phyloP scores from a whole-genome alignment of 2,888 invertebrate genomes.

The Luperina testacea region DNA sequence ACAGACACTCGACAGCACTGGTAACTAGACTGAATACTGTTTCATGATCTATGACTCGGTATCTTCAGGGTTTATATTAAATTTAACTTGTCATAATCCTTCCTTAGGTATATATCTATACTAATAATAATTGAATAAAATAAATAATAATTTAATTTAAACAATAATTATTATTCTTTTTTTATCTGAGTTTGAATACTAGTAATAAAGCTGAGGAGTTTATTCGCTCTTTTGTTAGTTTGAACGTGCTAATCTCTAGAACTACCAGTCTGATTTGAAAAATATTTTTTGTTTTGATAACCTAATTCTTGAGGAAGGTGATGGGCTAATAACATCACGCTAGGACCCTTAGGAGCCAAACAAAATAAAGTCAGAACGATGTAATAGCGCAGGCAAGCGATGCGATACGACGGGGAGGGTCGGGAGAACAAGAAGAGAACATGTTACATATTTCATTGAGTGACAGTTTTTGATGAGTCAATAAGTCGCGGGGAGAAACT shows the following conservation, averaged over 20 bases:
- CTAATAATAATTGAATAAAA: background rate
- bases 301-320: background rate
- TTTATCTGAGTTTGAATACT: background rate
- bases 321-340: background rate
- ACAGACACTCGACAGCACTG: background rate
- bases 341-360: background rate
- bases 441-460: too few relatives aligned
- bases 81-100: background rate
- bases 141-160: too few relatives aligned
- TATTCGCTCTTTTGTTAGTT: background rate
- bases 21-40: constrained; percentile 14
- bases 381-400: background rate
- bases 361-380: background rate
- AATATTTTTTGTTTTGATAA: background rate
- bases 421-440: too few relatives aligned
- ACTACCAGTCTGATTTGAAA: too few relatives aligned
- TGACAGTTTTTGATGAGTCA: too few relatives aligned
- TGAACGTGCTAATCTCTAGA: too few relatives aligned
- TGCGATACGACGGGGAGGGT: too few relatives aligned
- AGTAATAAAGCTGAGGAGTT: background rate
- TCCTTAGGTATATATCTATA: background rate
- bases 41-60: constrained; percentile 26
- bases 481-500: background rate
- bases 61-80: background rate
- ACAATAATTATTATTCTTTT: too few relatives aligned